phyloP scores from a whole-genome alignment of 2,888 invertebrate genomes.

The Drosophila neotestacea region DNA sequence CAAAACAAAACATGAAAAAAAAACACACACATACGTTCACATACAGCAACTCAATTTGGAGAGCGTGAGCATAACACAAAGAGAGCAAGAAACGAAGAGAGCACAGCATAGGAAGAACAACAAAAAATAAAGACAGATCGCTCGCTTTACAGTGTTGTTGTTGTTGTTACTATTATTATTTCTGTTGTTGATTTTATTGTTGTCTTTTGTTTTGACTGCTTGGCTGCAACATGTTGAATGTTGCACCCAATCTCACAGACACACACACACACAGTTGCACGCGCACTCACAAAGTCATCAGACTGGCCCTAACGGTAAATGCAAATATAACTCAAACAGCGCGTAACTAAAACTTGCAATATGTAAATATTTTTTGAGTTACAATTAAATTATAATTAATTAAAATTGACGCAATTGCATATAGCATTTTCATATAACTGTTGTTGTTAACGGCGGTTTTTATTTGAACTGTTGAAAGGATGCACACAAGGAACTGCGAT shows the following conservation, averaged over 20 bases:
- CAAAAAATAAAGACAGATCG: constrained; percentile 41
- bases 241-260: constrained; percentile 41
- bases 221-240: constrained; percentile 74
- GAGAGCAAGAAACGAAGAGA: constrained; percentile 23
- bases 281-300: constrained; percentile 16
- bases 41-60: constrained; percentile 12
- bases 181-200: constrained; percentile 35
- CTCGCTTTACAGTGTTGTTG: constrained; percentile 46
- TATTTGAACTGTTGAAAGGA: constrained; percentile 39
- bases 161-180: constrained; percentile 42
- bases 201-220: constrained; percentile 50
- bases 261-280: constrained; percentile 5
- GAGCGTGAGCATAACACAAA: constrained; percentile 41
- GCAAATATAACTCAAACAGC: constrained; percentile 54
- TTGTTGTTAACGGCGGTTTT: constrained; percentile 14
- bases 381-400: constrained; percentile 37
- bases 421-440: constrained; percentile 14
- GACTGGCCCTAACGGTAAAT: constrained; percentile 59
- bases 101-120: constrained; percentile 45
- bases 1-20: constrained; percentile 79
- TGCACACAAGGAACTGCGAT: constrained; percentile 28
- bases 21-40: constrained; percentile 41
- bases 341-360: constrained; percentile 40
- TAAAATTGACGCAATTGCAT: constrained; percentile 24
- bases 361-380: constrained; percentile 21